phyloP scores from a whole-genome alignment of 2,113 vertebrate genomes.

The Podarcis cretensis region DNA sequence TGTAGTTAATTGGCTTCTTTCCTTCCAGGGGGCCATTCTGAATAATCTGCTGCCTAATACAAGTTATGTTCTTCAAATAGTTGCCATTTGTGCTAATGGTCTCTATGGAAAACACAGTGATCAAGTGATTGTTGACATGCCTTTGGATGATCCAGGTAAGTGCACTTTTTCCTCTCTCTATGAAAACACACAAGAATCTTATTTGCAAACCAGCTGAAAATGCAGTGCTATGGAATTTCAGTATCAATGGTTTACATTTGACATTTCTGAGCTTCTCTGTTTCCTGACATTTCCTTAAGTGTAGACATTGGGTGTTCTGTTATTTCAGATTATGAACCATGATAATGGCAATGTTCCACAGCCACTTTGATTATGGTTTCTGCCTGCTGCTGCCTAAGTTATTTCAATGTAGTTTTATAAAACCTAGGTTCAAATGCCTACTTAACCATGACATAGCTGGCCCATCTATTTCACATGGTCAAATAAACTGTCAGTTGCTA shows the following conservation, averaged over 20 bases:
- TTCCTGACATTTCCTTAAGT: background rate
- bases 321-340: background rate
- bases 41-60: constrained; percentile 88
- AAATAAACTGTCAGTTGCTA: constrained; percentile 4
- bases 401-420: background rate
- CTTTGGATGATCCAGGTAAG: constrained; percentile 89
- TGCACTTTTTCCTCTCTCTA: constrained; percentile 37
- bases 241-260: constrained; percentile 54
- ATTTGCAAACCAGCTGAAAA: constrained; percentile 75
- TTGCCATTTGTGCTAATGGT: constrained; percentile 91
- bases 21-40: constrained; percentile 92
- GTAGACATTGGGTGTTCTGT: background rate
- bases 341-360: background rate
- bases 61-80: constrained; percentile 93
- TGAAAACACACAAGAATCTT: constrained; percentile 26
- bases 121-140: constrained; percentile 86
- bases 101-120: constrained; percentile 90
- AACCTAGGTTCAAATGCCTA: background rate
- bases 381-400: constrained; percentile 7
- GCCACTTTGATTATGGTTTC: constrained; percentile 12
- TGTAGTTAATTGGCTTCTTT: background rate
- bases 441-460: background rate
- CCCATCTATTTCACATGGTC: background rate
- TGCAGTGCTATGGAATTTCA: constrained; percentile 62
- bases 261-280: constrained; percentile 17